Percentiles rank a stretch among this genome's conserved stretches.
phyloP scores from a whole-genome alignment of 1,140 invertebrate species.

The Pogonognathellus flavescens region DNA sequence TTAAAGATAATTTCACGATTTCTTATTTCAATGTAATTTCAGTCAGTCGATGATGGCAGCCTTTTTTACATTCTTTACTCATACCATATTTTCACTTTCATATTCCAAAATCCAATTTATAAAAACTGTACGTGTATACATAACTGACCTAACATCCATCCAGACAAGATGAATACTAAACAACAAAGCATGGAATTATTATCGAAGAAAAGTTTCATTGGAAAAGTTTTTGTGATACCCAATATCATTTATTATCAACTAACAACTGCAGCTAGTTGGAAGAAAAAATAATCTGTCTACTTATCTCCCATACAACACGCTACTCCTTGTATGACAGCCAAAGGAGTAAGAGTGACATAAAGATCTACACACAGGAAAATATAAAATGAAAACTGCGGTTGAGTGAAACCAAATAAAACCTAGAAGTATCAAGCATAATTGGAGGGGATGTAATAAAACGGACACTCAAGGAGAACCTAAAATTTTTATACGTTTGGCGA shows the following conservation, averaged over 20 bases:
- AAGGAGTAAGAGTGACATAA: slow-evolving; percentile 13
- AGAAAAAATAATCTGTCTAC: neutral
- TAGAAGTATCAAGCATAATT: slow-evolving; percentile 14
- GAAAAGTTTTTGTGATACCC: neutral
- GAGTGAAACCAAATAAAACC: slow-evolving; percentile 9
- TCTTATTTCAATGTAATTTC: slow-evolving; percentile 22
- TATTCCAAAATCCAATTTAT: neutral
- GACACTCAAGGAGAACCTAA: neutral
- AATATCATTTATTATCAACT: neutral
- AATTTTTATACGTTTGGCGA: no score
- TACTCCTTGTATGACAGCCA: neutral
- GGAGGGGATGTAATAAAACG: slow-evolving; percentile 10
- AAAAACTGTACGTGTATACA: neutral
- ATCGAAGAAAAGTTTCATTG: no score
- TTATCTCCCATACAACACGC: no score
- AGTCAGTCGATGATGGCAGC: neutral
- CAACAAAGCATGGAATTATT: neutral
- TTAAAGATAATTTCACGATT: slow-evolving; percentile 29
- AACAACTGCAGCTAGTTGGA: neutral
- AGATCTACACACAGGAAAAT: neutral
- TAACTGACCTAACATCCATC: neutral
- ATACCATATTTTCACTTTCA: slow-evolving; percentile 18
- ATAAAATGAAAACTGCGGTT: slow-evolving; percentile 21
- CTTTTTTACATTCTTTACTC: neutral
- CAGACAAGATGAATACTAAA: neutral